Conservation (phyloP, 2,113 vertebrate genomes). For the Eulemur rufifrons region DNA sequence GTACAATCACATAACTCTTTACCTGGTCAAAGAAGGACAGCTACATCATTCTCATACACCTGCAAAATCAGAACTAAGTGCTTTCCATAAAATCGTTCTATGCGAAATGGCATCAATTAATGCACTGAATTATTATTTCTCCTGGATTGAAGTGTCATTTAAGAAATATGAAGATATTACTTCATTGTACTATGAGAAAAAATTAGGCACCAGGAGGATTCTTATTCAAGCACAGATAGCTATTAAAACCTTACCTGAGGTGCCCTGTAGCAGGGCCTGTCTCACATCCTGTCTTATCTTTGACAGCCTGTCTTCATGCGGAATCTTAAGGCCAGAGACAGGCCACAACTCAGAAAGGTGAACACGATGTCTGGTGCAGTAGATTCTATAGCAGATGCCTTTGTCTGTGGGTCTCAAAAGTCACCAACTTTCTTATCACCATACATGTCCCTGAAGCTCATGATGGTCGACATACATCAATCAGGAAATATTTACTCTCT, state of each 20-base stretch:
- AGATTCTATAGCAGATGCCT: neutral
- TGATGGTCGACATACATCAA: slow-evolving; percentile 17
- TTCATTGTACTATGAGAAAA: slow-evolving; percentile 56
- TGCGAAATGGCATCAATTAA: slow-evolving; percentile 60
- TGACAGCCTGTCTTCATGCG: slow-evolving; percentile 69
- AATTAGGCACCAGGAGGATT: slow-evolving; percentile 1
- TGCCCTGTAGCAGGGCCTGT: slow-evolving; percentile 26
- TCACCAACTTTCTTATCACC: neutral
- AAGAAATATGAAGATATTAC: slow-evolving; percentile 48
- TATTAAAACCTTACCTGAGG: slow-evolving; percentile 71
- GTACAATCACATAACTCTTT: neutral
- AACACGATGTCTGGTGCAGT: neutral
- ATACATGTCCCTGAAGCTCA: neutral
- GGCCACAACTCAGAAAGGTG: slow-evolving; percentile 35
- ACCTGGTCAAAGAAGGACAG: neutral
- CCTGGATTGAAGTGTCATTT: slow-evolving; percentile 31
- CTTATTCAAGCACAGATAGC: slow-evolving; percentile 42
- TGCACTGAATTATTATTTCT: slow-evolving; percentile 35
- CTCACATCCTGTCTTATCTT: slow-evolving; percentile 49
- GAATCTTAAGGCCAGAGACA: slow-evolving; percentile 52
- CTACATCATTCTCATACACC: neutral
- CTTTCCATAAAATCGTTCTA: slow-evolving; percentile 57
- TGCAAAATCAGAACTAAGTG: slow-evolving; percentile 47
- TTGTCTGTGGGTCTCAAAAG: neutral
- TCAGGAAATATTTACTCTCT: neutral